Conservation (phyloP, 2,113 vertebrate genomes). For the Aegotheles bennettii region DNA sequence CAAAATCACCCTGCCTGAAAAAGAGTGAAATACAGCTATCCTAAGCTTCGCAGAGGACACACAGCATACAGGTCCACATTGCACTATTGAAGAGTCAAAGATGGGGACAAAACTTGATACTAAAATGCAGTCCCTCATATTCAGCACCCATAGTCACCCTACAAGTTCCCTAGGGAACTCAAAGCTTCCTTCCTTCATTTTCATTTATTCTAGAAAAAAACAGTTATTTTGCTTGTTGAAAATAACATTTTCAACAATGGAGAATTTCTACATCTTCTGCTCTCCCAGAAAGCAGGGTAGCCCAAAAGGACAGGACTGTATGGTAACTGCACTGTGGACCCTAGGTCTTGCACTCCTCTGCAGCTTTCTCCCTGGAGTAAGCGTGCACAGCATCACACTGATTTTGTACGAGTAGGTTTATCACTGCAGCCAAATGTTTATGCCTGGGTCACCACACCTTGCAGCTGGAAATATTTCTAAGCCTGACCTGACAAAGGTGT, state of each 20-base stretch:
- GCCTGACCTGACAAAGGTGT: neutral
- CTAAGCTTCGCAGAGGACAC: neutral
- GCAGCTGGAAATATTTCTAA: neutral
- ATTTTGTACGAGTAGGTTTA: rapidly evolving
- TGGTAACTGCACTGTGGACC: neutral
- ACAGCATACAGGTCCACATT: neutral
- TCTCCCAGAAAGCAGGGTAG: neutral
- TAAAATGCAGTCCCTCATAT: neutral
- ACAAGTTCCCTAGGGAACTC: neutral
- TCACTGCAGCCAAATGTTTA: neutral
- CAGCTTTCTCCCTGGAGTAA: neutral
- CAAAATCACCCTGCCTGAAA: neutral
- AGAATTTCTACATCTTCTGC: neutral
- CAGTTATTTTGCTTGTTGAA: neutral
- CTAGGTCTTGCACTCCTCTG: neutral
- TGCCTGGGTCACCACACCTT: neutral
- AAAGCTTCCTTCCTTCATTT: neutral
- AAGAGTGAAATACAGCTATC: neutral
- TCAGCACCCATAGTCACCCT: neutral
- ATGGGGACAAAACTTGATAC: neutral
- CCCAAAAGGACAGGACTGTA: rapidly evolving
- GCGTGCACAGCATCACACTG: rapidly evolving
- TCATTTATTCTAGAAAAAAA: neutral
- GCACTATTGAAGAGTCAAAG: neutral
- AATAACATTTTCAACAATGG: neutral